Base-by-base conservation (phyloP, 2,888 invertebrate species). In the Cryptocheilus praepositus region DNA sequence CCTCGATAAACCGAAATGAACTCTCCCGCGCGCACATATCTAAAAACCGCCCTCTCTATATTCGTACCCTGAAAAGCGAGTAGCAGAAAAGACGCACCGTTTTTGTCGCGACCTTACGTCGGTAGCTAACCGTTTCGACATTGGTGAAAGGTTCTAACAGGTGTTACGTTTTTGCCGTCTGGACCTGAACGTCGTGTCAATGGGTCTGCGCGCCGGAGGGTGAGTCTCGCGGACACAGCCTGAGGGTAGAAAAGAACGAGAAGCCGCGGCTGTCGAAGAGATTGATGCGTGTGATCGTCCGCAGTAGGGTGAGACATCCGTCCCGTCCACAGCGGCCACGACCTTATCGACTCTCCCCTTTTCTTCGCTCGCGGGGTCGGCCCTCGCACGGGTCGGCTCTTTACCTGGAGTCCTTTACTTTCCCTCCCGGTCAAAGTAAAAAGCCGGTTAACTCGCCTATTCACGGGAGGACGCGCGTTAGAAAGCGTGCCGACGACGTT, bases 211-310 rank as follows among this genome's bases (percentile, higher is more conserved):
- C 1, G 36, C 36, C 7, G 1, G 36, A 36, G 36, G 36, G 46
- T 60, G 70, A 57, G 66, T 60, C 55, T 58, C 65, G 63, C 66
- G 54, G 59, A 64, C 63, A 56, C 43, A 21, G 45, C 46, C 54
- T 5, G 54, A 44, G 13, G 13, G 44, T 16, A 43, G 19, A 19
- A 44, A 18, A 44, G 19, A 53, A 15, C n/a, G 28, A 13, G 22
- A 44, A 49, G 45, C 44, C 44, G 15, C 13, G 57, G 64, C 54
- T 45, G 53, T 63, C 63, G 22, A 36, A 52, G 70, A 64, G 74
- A 77, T 77, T 68, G 74, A 76, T 74, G 76, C 53, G 65, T 64
- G 46, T 62, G 60, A 73, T 70, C 66, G 62, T 62, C 57, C 36
- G 15, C 62, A 67, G 7, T 11, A 36, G 36, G 36, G 36, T 36